Evolutionary conservation across 2,113 vertebrate species (phyloP).

Genomic region (Colaptes auratus): DNA sequence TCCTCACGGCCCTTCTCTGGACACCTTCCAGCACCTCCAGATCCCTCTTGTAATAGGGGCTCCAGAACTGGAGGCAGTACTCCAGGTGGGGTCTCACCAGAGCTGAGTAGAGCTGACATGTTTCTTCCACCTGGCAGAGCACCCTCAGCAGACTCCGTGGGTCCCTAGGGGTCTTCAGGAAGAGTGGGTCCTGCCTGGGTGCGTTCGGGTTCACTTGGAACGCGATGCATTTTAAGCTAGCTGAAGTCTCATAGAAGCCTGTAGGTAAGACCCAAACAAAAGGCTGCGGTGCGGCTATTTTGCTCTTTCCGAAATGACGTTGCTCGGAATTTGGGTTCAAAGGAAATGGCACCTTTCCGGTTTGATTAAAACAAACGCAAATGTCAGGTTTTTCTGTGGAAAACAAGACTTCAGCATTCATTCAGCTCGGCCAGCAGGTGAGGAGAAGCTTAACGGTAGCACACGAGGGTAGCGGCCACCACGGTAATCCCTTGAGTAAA

Average conservation of each 20-base stretch:
- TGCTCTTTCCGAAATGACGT: neutral
- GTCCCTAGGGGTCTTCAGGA: neutral
- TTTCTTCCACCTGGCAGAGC: neutral
- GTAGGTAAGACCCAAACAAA: constrained; percentile 26
- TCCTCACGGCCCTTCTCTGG: no score
- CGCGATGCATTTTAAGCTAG: neutral
- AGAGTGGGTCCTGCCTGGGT: neutral
- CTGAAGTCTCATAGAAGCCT: neutral
- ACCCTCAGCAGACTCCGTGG: rapidly evolving
- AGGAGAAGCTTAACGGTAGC: constrained; percentile 37
- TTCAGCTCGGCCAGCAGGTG: constrained; percentile 54
- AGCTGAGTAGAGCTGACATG: no score
- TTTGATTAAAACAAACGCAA: constrained; percentile 45
- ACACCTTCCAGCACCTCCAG: no score
- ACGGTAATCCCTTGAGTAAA: constrained; percentile 51
- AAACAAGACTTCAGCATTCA: neutral
- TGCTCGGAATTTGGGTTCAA: constrained; percentile 32
- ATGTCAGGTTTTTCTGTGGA: constrained; percentile 42
- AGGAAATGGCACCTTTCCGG: constrained; percentile 60
- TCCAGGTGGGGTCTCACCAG: no score
- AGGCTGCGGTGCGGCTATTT: neutral
- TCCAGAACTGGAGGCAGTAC: no score
- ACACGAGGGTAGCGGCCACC: neutral
- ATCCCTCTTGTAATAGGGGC: no score
- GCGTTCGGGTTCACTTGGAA: neutral